phyloP scores from a whole-genome alignment of 2,888 invertebrate species.

The Encarsia formosa region DNA sequence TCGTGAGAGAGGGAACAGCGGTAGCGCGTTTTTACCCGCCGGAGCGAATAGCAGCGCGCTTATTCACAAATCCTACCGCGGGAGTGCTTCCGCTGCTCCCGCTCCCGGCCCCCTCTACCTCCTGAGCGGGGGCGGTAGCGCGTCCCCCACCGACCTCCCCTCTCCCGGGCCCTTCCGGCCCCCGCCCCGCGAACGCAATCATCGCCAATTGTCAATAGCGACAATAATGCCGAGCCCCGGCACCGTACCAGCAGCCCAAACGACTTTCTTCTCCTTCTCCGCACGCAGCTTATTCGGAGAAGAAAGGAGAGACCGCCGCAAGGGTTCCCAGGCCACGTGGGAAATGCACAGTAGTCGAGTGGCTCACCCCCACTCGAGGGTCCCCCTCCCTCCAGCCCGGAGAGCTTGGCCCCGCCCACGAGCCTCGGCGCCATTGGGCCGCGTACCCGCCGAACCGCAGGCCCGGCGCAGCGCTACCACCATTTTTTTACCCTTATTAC shows the following conservation, averaged over 20 bases:
- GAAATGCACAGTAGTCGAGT: slow-evolving; percentile 62
- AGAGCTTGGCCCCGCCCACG: slow-evolving; percentile 40
- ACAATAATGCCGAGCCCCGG: too few relatives aligned
- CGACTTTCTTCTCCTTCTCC: too few relatives aligned
- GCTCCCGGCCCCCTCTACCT: slow-evolving; percentile 18
- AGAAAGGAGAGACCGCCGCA: too few relatives aligned
- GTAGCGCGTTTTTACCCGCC: slow-evolving; percentile 41
- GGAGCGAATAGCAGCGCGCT: not conserved
- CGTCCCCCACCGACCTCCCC: too few relatives aligned
- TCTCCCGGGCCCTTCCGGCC: too few relatives aligned
- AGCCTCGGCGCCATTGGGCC: slow-evolving; percentile 37
- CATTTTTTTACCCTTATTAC: too few relatives aligned
- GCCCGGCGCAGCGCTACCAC: not conserved
- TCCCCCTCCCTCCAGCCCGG: slow-evolving; percentile 44
- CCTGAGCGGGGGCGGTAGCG: slow-evolving; percentile 6
- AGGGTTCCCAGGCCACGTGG: slow-evolving; percentile 58
- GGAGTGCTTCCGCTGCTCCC: slow-evolving; percentile 6
- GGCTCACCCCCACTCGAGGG: slow-evolving; percentile 40
- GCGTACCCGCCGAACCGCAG: not conserved
- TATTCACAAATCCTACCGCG: not conserved
- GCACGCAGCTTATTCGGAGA: too few relatives aligned
- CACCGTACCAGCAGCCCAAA: too few relatives aligned
- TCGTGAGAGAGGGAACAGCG: slow-evolving; percentile 35
- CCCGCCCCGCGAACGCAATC: too few relatives aligned
- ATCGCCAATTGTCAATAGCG: too few relatives aligned